Conservation (phyloP, 2,113 vertebrate species). For the Phaetusa simplex region DNA sequence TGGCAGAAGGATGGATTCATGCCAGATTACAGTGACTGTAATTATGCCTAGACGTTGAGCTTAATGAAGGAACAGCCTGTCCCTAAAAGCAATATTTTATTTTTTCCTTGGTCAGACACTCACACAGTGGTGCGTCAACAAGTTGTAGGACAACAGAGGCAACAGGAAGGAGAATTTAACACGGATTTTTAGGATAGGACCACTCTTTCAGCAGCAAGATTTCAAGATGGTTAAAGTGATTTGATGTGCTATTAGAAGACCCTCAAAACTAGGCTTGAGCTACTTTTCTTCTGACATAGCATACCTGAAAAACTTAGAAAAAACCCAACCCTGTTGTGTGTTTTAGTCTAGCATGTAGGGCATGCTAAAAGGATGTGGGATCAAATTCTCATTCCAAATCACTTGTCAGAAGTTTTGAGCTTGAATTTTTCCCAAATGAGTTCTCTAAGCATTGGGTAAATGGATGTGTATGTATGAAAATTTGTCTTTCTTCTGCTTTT, state of each 20-base stretch:
- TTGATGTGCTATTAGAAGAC: background rate
- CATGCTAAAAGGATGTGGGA: background rate
- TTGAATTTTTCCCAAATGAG: background rate
- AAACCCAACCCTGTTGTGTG: rapidly evolving
- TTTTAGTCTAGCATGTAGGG: background rate
- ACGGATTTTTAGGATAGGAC: background rate
- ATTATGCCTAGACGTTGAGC: background rate
- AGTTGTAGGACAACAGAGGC: background rate
- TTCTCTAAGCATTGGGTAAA: background rate
- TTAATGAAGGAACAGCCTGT: background rate
- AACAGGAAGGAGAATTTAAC: background rate
- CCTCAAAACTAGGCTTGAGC: background rate
- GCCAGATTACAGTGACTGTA: background rate
- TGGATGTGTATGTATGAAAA: background rate
- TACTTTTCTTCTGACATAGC: background rate
- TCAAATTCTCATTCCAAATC: background rate
- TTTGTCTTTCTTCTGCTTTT: background rate
- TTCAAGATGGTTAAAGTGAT: background rate
- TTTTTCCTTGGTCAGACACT: background rate
- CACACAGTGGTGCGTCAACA: background rate
- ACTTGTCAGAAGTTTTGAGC: background rate
- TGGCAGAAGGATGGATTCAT: background rate
- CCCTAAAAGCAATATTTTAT: background rate
- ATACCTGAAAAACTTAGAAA: background rate
- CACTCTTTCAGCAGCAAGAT: background rate